phyloP scores from a whole-genome alignment of 2,888 invertebrate genomes.

The Subacronicta megacephala region DNA sequence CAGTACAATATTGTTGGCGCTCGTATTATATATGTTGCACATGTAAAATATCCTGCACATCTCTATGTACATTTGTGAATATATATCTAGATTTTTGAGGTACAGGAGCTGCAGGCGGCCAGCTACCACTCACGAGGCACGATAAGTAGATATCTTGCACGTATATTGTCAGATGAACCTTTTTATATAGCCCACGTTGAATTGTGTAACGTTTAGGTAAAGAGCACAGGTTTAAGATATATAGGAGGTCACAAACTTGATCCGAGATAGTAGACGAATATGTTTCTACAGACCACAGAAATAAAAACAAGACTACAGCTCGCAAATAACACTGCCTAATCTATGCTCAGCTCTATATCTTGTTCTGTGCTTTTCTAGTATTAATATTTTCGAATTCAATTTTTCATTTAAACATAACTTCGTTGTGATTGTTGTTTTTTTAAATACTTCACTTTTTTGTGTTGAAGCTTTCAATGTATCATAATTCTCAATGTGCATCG shows the following conservation, averaged over 20 bases:
- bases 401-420: conserved; percentile 60
- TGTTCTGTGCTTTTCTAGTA: conserved; percentile 82
- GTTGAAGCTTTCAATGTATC: conserved; percentile 66
- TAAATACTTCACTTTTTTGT: conserved; percentile 64
- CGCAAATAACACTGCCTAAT: conserved; percentile 89
- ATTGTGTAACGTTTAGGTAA: conserved; percentile 67
- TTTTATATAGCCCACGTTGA: conserved; percentile 65
- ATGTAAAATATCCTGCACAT: conserved; percentile 83
- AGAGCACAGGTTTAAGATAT: conserved; percentile 80
- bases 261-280: conserved; percentile 69
- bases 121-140: conserved; percentile 83
- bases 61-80: conserved; percentile 68
- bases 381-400: conserved; percentile 71
- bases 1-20: conserved; percentile 79
- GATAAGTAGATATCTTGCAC: conserved; percentile 80
- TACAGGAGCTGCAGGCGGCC: conserved; percentile 86
- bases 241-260: conserved; percentile 65
- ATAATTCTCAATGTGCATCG: conserved; percentile 67
- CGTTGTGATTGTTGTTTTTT: conserved; percentile 63
- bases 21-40: conserved; percentile 75
- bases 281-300: conserved; percentile 72
- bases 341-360: conserved; percentile 84
- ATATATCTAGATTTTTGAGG: conserved; percentile 70
- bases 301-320: conserved; percentile 75
- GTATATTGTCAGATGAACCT: conserved; percentile 65